A percentile compares a stretch with the other conserved stretches of the same genome.
Evolutionary conservation across 1,140 invertebrate species (phyloP).

Genomic region (Galleria mellonella): DNA sequence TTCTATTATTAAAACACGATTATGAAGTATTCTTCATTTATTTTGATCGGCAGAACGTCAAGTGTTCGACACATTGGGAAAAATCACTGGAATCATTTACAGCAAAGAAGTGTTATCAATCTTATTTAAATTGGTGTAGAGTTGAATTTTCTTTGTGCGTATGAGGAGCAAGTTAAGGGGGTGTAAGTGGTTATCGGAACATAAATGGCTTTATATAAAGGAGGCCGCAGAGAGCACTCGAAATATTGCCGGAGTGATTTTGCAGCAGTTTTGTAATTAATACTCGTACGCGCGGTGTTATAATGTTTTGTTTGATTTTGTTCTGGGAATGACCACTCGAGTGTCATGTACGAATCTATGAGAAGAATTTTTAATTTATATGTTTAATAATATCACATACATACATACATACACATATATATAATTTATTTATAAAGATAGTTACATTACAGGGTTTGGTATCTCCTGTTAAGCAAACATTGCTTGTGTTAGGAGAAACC

Average conservation of each 20-base stretch:
- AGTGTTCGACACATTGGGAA: constrained; percentile 50
- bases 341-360: background rate
- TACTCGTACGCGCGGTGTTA: constrained; percentile 8
- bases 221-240: constrained; percentile 24
- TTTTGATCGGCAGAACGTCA: constrained; percentile 54
- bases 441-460: too few species aligned
- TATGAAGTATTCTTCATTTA: constrained; percentile 42
- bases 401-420: background rate
- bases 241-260: constrained; percentile 26
- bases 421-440: background rate
- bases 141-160: constrained; percentile 5
- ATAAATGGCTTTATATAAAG: constrained; percentile 41
- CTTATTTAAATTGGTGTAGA: constrained; percentile 12
- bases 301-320: constrained; percentile 16
- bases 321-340: constrained; percentile 10
- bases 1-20: constrained; percentile 22
- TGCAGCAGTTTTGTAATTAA: constrained; percentile 33
- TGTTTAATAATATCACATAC: too few species aligned
- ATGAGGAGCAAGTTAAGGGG: constrained; percentile 14
- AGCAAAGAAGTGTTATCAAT: background rate
- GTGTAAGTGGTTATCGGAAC: constrained; percentile 53
- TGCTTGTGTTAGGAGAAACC: too few species aligned
- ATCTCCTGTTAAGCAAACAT: too few species aligned
- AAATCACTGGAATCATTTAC: constrained; percentile 8
- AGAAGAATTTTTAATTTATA: background rate